phyloP scores from a whole-genome alignment of 1,140 invertebrate genomes.

The Trichonephila clavipes region DNA sequence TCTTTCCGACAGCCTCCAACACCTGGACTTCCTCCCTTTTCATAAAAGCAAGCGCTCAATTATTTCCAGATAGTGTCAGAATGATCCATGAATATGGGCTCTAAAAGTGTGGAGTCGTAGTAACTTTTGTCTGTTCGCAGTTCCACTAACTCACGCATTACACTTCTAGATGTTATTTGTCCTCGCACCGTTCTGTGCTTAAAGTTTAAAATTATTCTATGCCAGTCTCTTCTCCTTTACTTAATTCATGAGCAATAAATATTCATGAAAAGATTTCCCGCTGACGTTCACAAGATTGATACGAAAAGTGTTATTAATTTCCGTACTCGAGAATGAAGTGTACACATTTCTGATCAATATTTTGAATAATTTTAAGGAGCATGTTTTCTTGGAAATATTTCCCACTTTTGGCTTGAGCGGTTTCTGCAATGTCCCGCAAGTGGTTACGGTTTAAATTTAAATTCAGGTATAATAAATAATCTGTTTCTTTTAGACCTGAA shows the following conservation, averaged over 20 bases:
- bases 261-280: constrained; percentile 37
- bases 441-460: no score
- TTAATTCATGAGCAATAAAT: constrained; percentile 47
- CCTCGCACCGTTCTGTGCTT: neutral
- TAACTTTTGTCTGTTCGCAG: neutral
- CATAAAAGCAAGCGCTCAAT: neutral
- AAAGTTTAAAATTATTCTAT: neutral
- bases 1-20: neutral
- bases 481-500: no score
- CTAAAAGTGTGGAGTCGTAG: neutral
- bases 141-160: neutral
- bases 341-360: neutral
- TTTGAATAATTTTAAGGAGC: neutral
- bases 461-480: no score
- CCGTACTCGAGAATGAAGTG: neutral
- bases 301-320: constrained; percentile 15
- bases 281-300: neutral
- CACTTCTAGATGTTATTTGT: constrained; percentile 25
- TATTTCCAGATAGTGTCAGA: constrained; percentile 41
- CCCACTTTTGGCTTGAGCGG: no score
- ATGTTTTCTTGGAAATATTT: no score
- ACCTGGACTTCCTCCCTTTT: neutral
- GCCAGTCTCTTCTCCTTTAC: neutral
- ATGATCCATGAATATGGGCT: neutral
- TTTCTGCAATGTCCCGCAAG: no score